These are phyloP conservation scores for Athrips mouffetella DNA, from an alignment of 2,888 invertebrate species.

Conservation along the genomic window DNA sequence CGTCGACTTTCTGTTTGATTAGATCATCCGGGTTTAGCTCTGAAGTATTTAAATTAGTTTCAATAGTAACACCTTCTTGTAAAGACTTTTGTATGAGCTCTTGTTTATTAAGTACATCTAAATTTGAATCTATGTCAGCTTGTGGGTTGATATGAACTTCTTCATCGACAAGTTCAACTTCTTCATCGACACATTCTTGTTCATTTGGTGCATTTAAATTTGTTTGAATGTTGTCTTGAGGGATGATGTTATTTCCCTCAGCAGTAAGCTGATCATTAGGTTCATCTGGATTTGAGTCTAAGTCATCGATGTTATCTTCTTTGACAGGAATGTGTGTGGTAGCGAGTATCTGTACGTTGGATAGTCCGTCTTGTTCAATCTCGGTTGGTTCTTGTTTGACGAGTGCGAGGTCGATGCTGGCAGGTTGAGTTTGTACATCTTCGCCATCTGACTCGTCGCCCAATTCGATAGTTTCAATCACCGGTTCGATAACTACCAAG, in stretches of 20 bases:
- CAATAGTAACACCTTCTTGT: neutral
- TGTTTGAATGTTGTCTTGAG: no score
- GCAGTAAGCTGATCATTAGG: no score
- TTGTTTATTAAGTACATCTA: no score
- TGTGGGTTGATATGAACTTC: no score
- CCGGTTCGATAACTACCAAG: slow-evolving; percentile 47
- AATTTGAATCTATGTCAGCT: no score
- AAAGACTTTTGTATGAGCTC: no score
- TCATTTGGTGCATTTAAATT: no score
- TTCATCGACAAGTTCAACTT: no score
- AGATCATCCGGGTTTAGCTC: slow-evolving; percentile 12
- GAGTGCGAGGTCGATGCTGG: neutral
- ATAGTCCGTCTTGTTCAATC: slow-evolving; percentile 22
- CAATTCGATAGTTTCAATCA: slow-evolving; percentile 55
- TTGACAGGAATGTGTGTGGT: slow-evolving; percentile 23
- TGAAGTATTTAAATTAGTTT: neutral
- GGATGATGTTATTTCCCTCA: no score
- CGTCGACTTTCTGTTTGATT: slow-evolving; percentile 21
- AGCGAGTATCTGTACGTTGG: slow-evolving; percentile 23
- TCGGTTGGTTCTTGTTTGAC: slow-evolving; percentile 20
- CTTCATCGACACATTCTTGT: no score
- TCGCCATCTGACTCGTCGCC: slow-evolving; percentile 42
- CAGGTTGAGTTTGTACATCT: slow-evolving; percentile 9
- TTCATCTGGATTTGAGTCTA: neutral
- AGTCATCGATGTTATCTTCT: neutral